Evolutionary conservation across 92 coral and sea anemone genomes (phyloP).

Genomic region (Epizoanthus illoricatus): DNA sequence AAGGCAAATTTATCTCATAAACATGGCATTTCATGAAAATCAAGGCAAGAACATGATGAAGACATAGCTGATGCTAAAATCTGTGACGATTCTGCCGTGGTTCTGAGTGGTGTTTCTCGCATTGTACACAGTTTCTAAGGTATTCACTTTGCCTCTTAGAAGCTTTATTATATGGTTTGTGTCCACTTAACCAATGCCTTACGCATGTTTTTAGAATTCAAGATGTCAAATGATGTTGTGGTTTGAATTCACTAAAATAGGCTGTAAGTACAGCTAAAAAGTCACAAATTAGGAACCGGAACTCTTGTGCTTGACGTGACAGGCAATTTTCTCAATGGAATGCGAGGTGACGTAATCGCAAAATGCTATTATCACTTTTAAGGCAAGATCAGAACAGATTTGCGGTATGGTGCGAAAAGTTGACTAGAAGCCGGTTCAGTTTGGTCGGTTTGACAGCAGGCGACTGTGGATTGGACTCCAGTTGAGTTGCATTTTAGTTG

Average conservation of each 20-base stretch:
- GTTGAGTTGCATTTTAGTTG: neutral
- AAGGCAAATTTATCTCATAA: neutral
- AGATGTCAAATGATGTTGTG: too few relatives aligned
- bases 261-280: too few relatives aligned
- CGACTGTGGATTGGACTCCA: neutral
- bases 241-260: too few relatives aligned
- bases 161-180: too few relatives aligned
- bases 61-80: too few relatives aligned
- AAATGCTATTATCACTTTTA: conserved; percentile 41
- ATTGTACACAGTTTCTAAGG: neutral
- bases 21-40: too few relatives aligned
- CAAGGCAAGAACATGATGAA: too few relatives aligned
- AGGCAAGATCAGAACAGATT: conserved; percentile 36
- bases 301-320: neutral
- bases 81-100: neutral
- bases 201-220: too few relatives aligned
- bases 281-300: too few relatives aligned
- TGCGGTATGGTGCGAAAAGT: conserved; percentile 29
- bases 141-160: too few relatives aligned
- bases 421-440: neutral
- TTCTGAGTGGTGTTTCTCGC: neutral
- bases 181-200: too few relatives aligned
- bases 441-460: neutral
- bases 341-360: conserved; percentile 22
- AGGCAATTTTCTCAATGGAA: conserved; percentile 17